Evolutionary conservation across 2,113 vertebrate species (phyloP).

Genomic region (Hippolais icterina): DNA sequence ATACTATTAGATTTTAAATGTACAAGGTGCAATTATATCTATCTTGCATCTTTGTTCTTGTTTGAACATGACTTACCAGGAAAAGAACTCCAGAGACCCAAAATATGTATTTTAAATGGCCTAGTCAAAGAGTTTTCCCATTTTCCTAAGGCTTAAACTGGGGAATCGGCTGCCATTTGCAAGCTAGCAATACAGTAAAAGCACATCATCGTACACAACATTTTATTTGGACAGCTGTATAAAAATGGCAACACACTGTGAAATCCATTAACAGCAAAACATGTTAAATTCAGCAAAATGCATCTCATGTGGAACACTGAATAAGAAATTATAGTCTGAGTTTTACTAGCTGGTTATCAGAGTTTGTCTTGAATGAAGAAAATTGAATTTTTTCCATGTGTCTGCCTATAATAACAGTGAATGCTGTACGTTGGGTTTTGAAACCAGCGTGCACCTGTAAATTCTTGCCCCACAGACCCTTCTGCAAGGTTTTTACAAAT

Average conservation of each 20-base stretch:
- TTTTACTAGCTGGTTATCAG: constrained; percentile 63
- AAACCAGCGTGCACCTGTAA: not conserved
- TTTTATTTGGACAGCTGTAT: constrained; percentile 64
- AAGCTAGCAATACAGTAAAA: constrained; percentile 17
- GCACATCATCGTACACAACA: constrained; percentile 31
- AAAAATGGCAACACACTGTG: constrained; percentile 64
- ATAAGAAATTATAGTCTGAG: constrained; percentile 59
- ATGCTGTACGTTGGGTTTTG: not conserved
- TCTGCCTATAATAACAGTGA: not conserved
- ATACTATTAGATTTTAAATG: not conserved
- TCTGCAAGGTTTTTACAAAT: not conserved
- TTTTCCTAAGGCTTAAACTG: not conserved
- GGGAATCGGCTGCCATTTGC: constrained; percentile 32
- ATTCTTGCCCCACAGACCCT: not conserved
- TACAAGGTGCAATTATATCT: not conserved
- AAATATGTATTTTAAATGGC: not conserved
- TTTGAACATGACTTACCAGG: not conserved
- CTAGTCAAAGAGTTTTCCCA: not conserved
- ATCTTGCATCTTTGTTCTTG: not conserved
- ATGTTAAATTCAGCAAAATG: constrained; percentile 66
- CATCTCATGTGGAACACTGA: constrained; percentile 61
- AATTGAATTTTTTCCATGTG: constrained; percentile 12
- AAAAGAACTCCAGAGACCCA: not conserved
- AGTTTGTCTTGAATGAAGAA: constrained; percentile 42
- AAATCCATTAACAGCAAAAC: constrained; percentile 68